These are phyloP conservation scores for Drosophila ananassae DNA, from an alignment of 1,140 invertebrate species.

Conservation along the genomic window DNA sequence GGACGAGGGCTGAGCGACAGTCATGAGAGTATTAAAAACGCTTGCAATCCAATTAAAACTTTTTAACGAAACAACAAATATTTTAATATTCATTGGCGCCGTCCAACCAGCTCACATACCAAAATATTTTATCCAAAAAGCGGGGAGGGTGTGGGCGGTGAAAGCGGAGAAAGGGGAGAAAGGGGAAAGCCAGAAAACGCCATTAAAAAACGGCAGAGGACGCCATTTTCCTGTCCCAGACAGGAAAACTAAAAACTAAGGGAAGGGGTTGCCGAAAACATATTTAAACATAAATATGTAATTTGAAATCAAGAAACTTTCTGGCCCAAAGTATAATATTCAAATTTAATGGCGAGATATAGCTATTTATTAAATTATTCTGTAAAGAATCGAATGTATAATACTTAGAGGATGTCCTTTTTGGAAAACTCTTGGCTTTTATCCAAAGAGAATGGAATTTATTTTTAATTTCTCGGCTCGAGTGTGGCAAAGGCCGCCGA, in stretches of 20 bases:
- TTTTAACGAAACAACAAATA: constrained; percentile 65
- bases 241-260: not conserved
- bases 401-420: no score
- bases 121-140: not conserved
- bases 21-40: constrained; percentile 71
- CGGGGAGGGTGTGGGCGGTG: not conserved
- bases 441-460: no score
- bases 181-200: constrained; percentile 20
- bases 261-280: not conserved
- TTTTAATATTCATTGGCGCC: constrained; percentile 67
- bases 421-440: no score
- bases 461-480: not conserved
- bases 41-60: constrained; percentile 78
- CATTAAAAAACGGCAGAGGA: constrained; percentile 14
- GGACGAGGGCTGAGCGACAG: not conserved
- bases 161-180: not conserved
- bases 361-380: no score
- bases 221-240: no score
- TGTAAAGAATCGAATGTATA: no score
- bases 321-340: not conserved
- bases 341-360: no score
- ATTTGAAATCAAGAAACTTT: not conserved
- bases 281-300: not conserved
- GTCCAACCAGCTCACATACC: constrained; percentile 16
- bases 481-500: not conserved